A percentile compares a stretch with the other conserved stretches of the same genome.
Conservation (phyloP, 2,113 vertebrate genomes). For the Marmota flaviventris region DNA sequence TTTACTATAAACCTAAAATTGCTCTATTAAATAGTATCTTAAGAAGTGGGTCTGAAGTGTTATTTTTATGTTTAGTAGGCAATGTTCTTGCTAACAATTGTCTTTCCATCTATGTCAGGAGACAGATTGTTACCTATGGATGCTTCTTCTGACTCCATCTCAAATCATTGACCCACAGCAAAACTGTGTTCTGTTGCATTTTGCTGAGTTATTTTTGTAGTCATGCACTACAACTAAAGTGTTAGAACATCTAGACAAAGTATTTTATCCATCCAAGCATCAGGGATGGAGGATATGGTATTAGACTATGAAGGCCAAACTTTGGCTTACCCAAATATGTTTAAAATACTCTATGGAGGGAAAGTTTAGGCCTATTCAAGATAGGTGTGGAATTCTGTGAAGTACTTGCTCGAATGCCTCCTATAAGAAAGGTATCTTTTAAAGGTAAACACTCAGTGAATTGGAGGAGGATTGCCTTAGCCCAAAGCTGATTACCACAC, state of each 20-base stretch:
- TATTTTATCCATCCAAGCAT: background rate
- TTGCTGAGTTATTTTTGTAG: constrained; percentile 3
- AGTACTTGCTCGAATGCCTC: background rate
- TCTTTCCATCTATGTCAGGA: background rate
- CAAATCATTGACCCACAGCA: background rate
- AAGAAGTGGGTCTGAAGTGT: background rate
- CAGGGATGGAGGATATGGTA: background rate
- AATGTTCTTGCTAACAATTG: background rate
- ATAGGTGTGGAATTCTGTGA: background rate
- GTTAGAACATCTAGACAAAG: constrained; percentile 34
- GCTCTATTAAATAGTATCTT: background rate
- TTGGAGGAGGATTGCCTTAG: background rate
- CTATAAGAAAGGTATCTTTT: background rate
- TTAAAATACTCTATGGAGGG: background rate
- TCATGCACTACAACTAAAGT: background rate
- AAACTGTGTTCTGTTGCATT: background rate
- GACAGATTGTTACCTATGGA: background rate
- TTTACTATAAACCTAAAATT: background rate
- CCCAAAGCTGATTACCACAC: background rate
- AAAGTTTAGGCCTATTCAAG: background rate
- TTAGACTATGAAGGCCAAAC: background rate
- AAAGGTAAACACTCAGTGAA: background rate
- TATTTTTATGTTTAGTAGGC: background rate
- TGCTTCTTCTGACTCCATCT: background rate
- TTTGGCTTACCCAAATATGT: background rate